These are phyloP conservation scores for Geococcyx californianus DNA, from an alignment of 2,113 vertebrate genomes.

Conservation along the genomic window DNA sequence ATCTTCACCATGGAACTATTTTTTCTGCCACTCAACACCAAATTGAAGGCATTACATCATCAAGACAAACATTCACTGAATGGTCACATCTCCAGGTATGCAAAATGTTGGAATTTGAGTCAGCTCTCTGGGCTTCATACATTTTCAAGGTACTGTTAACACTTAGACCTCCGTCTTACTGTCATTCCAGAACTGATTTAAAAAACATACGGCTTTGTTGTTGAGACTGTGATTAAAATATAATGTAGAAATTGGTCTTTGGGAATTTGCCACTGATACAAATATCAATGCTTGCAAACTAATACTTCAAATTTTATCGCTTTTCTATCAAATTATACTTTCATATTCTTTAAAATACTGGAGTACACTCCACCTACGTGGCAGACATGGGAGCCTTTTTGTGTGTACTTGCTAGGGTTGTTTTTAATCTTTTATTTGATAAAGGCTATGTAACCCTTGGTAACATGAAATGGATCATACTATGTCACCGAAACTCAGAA, in stretches of 20 bases:
- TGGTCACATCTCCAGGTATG: not conserved
- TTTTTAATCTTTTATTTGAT: not conserved
- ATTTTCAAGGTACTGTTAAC: not conserved
- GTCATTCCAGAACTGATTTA: not conserved
- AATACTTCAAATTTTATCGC: not conserved
- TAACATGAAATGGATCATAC: not conserved
- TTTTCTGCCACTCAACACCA: not conserved
- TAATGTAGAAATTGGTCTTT: not conserved
- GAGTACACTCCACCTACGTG: not conserved
- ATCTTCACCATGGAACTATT: not conserved
- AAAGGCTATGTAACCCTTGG: not conserved
- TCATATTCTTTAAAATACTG: not conserved
- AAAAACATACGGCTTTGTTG: not conserved
- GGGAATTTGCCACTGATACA: not conserved
- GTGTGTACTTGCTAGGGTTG: not conserved
- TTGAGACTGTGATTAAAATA: not conserved
- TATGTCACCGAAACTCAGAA: not conserved
- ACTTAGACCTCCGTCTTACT: not conserved
- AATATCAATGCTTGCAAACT: not conserved
- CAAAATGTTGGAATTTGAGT: not conserved
- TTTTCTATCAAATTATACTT: not conserved
- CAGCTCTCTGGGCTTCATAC: not conserved
- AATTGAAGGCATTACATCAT: not conserved
- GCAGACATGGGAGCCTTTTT: not conserved
- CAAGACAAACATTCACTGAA: not conserved